These are phyloP conservation scores for Muscina levida DNA, from an alignment of 2,888 invertebrate species.

Conservation along the genomic window DNA sequence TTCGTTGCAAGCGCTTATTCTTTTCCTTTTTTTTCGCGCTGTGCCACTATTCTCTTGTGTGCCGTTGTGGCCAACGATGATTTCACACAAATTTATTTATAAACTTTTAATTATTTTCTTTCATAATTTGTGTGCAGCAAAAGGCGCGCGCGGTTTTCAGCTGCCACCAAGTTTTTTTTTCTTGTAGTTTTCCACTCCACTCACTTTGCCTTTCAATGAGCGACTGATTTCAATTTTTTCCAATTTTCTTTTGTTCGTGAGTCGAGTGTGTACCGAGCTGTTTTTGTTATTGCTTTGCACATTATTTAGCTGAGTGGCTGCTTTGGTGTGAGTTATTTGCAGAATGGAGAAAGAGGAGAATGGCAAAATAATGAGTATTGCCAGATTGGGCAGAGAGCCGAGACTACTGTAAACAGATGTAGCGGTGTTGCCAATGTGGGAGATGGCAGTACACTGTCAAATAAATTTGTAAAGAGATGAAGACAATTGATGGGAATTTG, in stretches of 20 bases:
- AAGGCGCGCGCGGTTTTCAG: slow-evolving; percentile 49
- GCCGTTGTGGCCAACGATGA: no score
- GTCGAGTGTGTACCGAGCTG: slow-evolving; percentile 56
- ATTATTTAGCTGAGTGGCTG: slow-evolving; percentile 21
- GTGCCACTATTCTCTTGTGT: no score
- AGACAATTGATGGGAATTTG: no score
- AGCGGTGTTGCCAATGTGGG: slow-evolving; percentile 21
- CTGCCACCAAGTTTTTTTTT: slow-evolving; percentile 41
- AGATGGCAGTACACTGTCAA: no score
- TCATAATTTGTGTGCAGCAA: slow-evolving; percentile 3
- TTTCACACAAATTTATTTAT: slow-evolving; percentile 25
- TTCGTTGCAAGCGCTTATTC: no score
- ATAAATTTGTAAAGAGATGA: no score
- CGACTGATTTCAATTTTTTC: slow-evolving; percentile 68
- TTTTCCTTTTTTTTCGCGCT: no score
- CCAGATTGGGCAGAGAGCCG: no score
- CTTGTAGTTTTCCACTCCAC: slow-evolving; percentile 63
- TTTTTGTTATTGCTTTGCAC: not conserved
- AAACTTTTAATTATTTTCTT: slow-evolving; percentile 32
- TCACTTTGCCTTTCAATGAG: slow-evolving; percentile 71
- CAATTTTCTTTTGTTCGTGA: slow-evolving; percentile 37
- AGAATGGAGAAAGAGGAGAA: not conserved
- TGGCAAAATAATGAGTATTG: not conserved
- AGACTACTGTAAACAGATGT: no score
- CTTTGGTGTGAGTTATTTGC: not conserved